phyloP scores from a whole-genome alignment of 2,113 vertebrate species.

The Myodes glareolus region DNA sequence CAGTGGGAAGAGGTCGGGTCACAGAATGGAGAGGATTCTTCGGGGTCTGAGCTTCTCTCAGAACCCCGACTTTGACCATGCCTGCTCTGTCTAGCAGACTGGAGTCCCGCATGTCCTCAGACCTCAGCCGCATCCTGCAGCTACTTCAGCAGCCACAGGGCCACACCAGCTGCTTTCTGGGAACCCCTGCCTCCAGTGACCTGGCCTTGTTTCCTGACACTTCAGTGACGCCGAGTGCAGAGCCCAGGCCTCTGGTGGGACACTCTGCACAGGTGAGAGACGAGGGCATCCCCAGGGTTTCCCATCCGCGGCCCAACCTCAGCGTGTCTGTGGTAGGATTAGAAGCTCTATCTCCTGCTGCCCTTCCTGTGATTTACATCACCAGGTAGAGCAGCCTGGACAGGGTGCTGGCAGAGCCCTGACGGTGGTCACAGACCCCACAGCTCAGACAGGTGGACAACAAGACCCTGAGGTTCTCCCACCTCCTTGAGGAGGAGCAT shows the following conservation, averaged over 20 bases:
- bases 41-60: background rate
- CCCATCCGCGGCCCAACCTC: background rate
- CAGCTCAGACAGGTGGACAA: background rate
- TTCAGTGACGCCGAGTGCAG: slow-evolving; percentile 42
- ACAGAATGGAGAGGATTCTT: background rate
- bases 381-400: background rate
- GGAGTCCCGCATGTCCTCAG: slow-evolving; percentile 95
- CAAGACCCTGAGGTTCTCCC: background rate
- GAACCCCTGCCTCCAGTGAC: slow-evolving; percentile 86
- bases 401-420: background rate
- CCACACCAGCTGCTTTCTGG: slow-evolving; percentile 90
- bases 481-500: background rate
- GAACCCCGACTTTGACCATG: background rate
- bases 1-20: background rate
- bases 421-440: background rate
- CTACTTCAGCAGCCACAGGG: slow-evolving; percentile 94
- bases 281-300: background rate
- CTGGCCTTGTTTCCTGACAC: slow-evolving; percentile 87
- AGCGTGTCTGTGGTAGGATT: background rate
- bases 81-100: slow-evolving; percentile 86
- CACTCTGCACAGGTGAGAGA: slow-evolving; percentile 86
- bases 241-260: slow-evolving; percentile 31
- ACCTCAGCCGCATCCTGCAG: slow-evolving; percentile 95
- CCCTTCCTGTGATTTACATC: background rate
- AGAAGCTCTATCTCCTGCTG: background rate